These are phyloP conservation scores for Erethizon dorsatum DNA, from an alignment of 2,797 vertebrate genomes.

Conservation along the genomic window DNA sequence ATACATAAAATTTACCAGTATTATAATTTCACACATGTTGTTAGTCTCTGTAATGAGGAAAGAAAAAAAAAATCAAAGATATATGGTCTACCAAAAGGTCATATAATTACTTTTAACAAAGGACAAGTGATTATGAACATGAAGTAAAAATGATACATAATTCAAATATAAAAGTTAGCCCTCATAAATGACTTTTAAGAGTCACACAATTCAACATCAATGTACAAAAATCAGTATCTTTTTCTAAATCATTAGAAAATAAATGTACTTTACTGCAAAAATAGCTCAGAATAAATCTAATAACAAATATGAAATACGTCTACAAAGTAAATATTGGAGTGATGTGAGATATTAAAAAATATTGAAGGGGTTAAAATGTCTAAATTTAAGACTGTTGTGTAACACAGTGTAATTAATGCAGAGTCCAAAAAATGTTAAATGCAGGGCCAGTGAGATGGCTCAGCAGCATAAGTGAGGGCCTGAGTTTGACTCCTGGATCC, in stretches of 20 bases:
- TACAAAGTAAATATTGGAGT: not conserved
- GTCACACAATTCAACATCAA: not conserved
- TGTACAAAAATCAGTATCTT: not conserved
- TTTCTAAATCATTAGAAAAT: not conserved
- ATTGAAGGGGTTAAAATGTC: not conserved
- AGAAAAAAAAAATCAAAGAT: not conserved
- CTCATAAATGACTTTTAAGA: not conserved
- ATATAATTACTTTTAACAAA: not conserved
- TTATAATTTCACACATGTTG: not conserved
- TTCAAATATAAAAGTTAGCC: not conserved
- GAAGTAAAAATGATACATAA: not conserved
- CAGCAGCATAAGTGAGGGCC: too few species aligned
- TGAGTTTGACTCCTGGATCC: too few species aligned
- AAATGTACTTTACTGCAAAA: not conserved
- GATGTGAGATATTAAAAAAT: not conserved
- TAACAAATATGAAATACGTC: not conserved
- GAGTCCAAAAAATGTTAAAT: not conserved
- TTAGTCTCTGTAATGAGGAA: not conserved
- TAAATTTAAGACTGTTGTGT: not conserved
- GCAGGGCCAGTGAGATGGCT: too few species aligned
- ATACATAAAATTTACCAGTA: not conserved
- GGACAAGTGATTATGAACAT: not conserved
- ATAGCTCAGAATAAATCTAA: not conserved
- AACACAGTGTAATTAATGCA: not conserved
- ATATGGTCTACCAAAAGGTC: not conserved